Evolutionary conservation across 1,140 invertebrate genomes (phyloP), one percentile per base, ranked within the genome.

Genomic region (Aphis craccivora): DNA sequence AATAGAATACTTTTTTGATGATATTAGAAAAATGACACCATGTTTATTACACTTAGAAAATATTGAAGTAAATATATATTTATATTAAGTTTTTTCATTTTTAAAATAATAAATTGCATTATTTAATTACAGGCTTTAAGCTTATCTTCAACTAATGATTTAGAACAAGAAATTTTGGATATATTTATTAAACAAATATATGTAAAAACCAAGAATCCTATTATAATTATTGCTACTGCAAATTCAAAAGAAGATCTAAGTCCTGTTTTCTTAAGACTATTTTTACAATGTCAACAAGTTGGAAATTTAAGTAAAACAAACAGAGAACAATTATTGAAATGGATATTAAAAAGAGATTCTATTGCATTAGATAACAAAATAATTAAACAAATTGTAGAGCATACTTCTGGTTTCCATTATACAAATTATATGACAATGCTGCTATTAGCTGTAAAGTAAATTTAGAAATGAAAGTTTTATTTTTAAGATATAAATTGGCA

Each of bases 351-450:
- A 53, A 93, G 60, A 40, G 91, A 93, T 45, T 93, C 48, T 30
- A 23, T 93, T 30, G 48, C 7, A 40, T 51, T 86, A 40, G 48
- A 86, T 3, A 55, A 37, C 11, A 53, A 5, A 2, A 22, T 55
- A 20, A 40, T 93, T 55, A 53, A 84, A 37, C 55, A 53, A 25
- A 55, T 93, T 20, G 3, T 93, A 25, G 35, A 93, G 3, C 81
- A 84, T 84, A 93, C 91, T 53, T 86, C 91, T 43, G 81, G 91
- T n/a, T 93, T 45, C 51, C 86, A 93, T n/a, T 93, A 93, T 43
- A 40, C 18, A 22, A 84, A 93, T n/a, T 93, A 86, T 43, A 37
- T 93, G 35, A 86, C n/a, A 30, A 4, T 93, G 18, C 18, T 93
- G 0, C 11, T 93, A 30, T 37, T 93, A 43, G 9, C 91, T 43